Conservation (phyloP, 2,888 invertebrate species). For the Heliconius aoede region DNA sequence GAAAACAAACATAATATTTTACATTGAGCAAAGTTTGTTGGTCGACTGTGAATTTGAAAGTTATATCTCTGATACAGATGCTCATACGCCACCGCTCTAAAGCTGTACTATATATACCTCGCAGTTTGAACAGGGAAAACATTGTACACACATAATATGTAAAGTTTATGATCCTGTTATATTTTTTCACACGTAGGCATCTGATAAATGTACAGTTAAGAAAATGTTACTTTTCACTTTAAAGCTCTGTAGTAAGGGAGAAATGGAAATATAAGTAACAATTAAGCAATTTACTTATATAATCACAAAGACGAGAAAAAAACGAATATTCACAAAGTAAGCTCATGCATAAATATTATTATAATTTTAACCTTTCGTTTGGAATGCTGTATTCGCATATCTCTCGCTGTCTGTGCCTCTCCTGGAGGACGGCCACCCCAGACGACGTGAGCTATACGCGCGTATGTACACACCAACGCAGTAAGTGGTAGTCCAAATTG, state of each 20-base stretch:
- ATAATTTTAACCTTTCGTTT: slow-evolving; percentile 57
- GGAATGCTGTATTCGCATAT: slow-evolving; percentile 86
- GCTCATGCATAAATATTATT: not conserved
- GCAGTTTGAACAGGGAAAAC: not conserved
- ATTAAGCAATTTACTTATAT: too few relatives aligned
- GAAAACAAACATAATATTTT: not conserved
- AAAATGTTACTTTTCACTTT: too few relatives aligned
- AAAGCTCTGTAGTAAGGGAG: too few relatives aligned
- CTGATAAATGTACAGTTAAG: not conserved
- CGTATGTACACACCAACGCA: slow-evolving; percentile 93
- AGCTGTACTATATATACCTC: not conserved
- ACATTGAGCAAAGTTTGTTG: slow-evolving; percentile 14
- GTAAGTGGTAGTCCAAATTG: slow-evolving; percentile 93
- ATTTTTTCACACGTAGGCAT: not conserved
- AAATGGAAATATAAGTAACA: too few relatives aligned
- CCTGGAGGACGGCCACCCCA: slow-evolving; percentile 94
- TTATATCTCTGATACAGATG: slow-evolving; percentile 43
- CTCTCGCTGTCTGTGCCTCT: slow-evolving; percentile 92
- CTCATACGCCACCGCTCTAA: too few relatives aligned
- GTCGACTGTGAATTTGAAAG: slow-evolving; percentile 13
- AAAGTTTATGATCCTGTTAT: not conserved
- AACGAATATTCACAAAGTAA: not conserved
- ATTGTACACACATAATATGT: not conserved
- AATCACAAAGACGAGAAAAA: too few relatives aligned
- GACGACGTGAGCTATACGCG: slow-evolving; percentile 92